phyloP scores from a whole-genome alignment of 2,113 vertebrate species.

The Sminthopsis crassicaudata region DNA sequence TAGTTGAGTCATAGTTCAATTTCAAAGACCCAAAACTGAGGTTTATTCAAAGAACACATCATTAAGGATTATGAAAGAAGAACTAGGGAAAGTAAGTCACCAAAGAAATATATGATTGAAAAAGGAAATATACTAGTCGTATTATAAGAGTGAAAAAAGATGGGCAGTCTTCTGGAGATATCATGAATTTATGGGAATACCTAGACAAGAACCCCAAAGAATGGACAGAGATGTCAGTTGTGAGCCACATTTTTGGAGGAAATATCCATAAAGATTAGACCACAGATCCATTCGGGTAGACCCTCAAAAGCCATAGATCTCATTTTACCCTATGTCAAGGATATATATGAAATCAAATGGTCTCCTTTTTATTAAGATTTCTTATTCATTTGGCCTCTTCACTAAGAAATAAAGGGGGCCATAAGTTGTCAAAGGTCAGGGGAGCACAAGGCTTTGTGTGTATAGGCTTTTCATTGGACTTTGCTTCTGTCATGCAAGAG shows the following conservation, averaged over 20 bases:
- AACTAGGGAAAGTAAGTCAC: neutral
- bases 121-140: neutral
- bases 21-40: neutral
- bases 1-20: neutral
- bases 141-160: neutral
- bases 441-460: neutral
- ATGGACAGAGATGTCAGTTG: neutral
- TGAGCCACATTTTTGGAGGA: neutral
- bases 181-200: neutral
- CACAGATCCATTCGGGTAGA: neutral
- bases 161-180: neutral
- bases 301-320: neutral
- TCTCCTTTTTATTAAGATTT: neutral
- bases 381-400: neutral
- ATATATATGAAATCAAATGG: neutral
- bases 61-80: neutral
- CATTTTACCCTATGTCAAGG: neutral
- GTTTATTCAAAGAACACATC: neutral
- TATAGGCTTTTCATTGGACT: neutral
- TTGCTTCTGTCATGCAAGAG: neutral
- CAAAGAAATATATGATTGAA: neutral
- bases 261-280: neutral
- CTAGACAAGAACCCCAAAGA: neutral
- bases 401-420: neutral
- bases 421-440: neutral